A percentile compares a stretch with the other conserved stretches of the same genome.
Conservation (phyloP, 2,888 invertebrate species). For the Leucoptera coffeella region DNA sequence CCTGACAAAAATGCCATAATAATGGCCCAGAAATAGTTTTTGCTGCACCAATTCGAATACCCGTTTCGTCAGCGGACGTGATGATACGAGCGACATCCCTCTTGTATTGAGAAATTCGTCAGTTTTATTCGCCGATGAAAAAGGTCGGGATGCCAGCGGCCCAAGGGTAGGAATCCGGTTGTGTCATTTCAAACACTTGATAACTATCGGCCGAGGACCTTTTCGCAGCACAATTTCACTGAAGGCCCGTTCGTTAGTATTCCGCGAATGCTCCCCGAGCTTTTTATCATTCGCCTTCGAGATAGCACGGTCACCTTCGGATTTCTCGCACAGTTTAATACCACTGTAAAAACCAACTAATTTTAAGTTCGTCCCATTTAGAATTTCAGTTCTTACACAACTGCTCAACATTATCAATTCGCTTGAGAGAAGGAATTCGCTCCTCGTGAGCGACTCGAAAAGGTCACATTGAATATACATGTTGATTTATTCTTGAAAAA, state of each 20-base stretch:
- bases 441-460: no score
- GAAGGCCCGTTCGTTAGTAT: constrained; percentile 37
- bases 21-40: constrained; percentile 49
- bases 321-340: no score
- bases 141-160: constrained; percentile 19
- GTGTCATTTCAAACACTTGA: constrained; percentile 55
- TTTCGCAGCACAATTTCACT: constrained; percentile 39
- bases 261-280: constrained; percentile 23
- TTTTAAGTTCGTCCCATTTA: no score
- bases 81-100: constrained; percentile 43
- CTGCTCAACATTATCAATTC: no score
- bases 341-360: no score
- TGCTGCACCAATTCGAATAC: constrained; percentile 50
- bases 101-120: constrained; percentile 54
- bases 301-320: constrained; percentile 45
- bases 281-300: constrained; percentile 26
- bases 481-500: no score
- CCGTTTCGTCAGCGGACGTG: constrained; percentile 27
- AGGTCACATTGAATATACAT: no score
- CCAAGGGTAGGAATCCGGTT: constrained; percentile 40
- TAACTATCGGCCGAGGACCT: constrained; percentile 38
- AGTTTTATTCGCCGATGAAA: constrained; percentile 36
- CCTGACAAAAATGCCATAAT: constrained; percentile 56
- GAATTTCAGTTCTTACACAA: no score
- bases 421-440: no score